Conservation (phyloP, 2,797 vertebrate genomes). For the Sebastes diaconus region DNA sequence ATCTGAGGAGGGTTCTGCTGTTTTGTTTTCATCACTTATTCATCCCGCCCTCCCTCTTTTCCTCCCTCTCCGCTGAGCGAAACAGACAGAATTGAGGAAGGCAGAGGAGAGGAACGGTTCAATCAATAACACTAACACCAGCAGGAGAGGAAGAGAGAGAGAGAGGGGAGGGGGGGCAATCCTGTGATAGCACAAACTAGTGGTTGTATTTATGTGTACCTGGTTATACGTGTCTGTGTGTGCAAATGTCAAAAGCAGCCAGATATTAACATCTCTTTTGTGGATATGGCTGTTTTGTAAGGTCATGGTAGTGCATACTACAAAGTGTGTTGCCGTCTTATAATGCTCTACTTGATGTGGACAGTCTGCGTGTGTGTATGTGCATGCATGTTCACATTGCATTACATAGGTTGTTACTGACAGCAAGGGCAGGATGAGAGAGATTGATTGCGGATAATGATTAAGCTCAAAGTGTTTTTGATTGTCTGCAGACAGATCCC, state of each 20-base stretch:
- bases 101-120: slow-evolving; percentile 84
- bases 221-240: slow-evolving; percentile 30
- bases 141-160: slow-evolving; percentile 21
- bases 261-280: slow-evolving; percentile 30
- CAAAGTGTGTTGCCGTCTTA: slow-evolving; percentile 2
- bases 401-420: slow-evolving; percentile 51
- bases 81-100: slow-evolving; percentile 84
- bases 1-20: slow-evolving; percentile 80
- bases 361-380: neutral
- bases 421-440: slow-evolving; percentile 54
- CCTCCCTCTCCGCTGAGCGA: slow-evolving; percentile 73
- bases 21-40: slow-evolving; percentile 90
- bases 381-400: slow-evolving; percentile 38
- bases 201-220: slow-evolving; percentile 26
- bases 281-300: slow-evolving; percentile 8
- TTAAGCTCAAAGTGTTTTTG: slow-evolving; percentile 88
- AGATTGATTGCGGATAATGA: slow-evolving; percentile 86
- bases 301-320: slow-evolving; percentile 14
- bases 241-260: slow-evolving; percentile 34
- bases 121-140: slow-evolving; percentile 87
- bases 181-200: slow-evolving; percentile 45
- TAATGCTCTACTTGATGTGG: slow-evolving; percentile 6
- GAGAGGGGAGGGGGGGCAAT: neutral
- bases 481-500: slow-evolving; percentile 80
- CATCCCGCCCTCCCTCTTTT: slow-evolving; percentile 77